Evolutionary conservation across 92 coral and sea anemone species (phyloP).

Genomic region (Zoanthus sociatus): DNA sequence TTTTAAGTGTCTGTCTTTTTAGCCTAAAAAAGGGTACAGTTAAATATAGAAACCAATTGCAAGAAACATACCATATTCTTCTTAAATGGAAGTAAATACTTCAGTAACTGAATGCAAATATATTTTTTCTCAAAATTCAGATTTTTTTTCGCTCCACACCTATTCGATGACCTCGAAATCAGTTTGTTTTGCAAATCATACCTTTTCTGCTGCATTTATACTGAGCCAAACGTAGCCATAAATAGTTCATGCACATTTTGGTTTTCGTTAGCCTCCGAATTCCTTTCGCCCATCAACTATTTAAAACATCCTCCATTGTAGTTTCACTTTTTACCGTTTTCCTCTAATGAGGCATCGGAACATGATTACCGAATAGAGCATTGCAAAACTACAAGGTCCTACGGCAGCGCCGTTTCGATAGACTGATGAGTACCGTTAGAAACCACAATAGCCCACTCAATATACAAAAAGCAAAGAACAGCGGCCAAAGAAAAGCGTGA

Average conservation of each 20-base stretch:
- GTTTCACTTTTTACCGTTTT: neutral
- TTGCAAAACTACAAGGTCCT: neutral
- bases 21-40: neutral
- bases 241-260: neutral
- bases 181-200: neutral
- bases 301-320: neutral
- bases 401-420: neutral
- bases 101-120: neutral
- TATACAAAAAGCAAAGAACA: too few species aligned
- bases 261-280: neutral
- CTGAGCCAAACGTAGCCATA: neutral
- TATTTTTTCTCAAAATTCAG: neutral
- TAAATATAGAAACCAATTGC: neutral
- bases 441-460: neutral
- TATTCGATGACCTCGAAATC: too few species aligned
- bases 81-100: neutral
- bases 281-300: conserved; percentile 22
- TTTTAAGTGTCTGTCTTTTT: too few species aligned
- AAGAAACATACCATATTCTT: neutral
- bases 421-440: neutral
- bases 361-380: neutral
- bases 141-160: neutral
- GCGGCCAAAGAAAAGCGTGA: too few species aligned
- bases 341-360: neutral
- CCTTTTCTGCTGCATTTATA: neutral